These are phyloP conservation scores for Ptychoptera albimana DNA, from an alignment of 2,888 invertebrate species.

Conservation along the genomic window DNA sequence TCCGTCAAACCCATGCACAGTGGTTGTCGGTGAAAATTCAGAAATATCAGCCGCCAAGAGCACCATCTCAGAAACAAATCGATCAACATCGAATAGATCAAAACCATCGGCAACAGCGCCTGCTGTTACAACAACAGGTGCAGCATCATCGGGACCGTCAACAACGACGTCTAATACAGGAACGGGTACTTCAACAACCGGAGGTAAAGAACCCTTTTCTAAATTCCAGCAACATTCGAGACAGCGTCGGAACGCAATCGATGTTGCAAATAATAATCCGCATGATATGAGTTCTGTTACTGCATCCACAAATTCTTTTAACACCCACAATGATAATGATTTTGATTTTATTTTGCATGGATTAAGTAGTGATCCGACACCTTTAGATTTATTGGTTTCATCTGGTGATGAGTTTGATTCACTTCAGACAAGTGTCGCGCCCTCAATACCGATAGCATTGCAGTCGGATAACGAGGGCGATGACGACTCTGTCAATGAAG, in stretches of 20 bases:
- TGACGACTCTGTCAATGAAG: no score
- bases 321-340: slow-evolving; percentile 2
- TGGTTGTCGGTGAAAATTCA: slow-evolving; percentile 63
- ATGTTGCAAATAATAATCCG: slow-evolving; percentile 7
- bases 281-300: slow-evolving; percentile 3
- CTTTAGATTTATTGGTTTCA: no score
- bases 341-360: no score
- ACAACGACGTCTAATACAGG: slow-evolving; percentile 12
- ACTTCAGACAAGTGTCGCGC: no score
- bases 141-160: slow-evolving; percentile 30
- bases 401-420: no score
- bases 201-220: slow-evolving; percentile 19
- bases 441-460: no score
- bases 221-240: no score
- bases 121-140: slow-evolving; percentile 34
- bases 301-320: background rate
- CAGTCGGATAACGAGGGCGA: no score
- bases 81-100: slow-evolving; percentile 47
- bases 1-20: slow-evolving; percentile 67
- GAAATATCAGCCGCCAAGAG: slow-evolving; percentile 53
- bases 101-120: slow-evolving; percentile 37
- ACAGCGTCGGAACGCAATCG: slow-evolving; percentile 1
- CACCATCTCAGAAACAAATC: slow-evolving; percentile 52
- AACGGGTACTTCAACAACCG: slow-evolving; percentile 19
- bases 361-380: no score